A percentile compares a stretch with the other conserved stretches of the same genome.
Evolutionary conservation across 2,797 vertebrate genomes (phyloP).

Genomic region (Columba guinea): DNA sequence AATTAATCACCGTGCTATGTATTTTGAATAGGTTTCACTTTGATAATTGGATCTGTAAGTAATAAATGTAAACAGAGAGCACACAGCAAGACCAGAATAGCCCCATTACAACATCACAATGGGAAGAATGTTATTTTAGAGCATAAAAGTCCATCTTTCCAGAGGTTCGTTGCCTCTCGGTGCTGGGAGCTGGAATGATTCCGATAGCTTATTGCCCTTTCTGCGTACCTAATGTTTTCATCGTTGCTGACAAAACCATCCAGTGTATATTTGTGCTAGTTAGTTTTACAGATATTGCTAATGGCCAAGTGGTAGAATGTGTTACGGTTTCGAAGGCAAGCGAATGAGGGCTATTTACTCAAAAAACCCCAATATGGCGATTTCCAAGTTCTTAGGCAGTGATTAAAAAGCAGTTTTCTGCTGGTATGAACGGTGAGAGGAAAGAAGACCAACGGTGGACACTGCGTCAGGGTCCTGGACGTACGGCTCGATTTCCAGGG

Average conservation of each 20-base stretch:
- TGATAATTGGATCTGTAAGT: neutral
- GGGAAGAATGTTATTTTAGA: slow-evolving; percentile 27
- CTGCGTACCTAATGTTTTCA: neutral
- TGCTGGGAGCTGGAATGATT: neutral
- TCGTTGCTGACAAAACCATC: slow-evolving; percentile 35
- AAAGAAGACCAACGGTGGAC: neutral
- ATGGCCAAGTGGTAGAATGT: neutral
- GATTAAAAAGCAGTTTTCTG: neutral
- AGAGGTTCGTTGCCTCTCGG: neutral
- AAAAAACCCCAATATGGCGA: neutral
- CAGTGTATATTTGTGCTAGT: slow-evolving; percentile 51
- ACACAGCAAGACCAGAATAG: neutral
- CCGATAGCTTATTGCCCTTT: neutral
- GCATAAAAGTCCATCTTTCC: neutral
- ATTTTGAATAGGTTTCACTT: neutral
- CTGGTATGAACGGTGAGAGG: neutral
- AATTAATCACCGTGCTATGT: neutral
- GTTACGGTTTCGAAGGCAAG: neutral
- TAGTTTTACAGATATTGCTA: neutral
- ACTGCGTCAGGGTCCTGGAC: neutral
- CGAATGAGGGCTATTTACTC: neutral
- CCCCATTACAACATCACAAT: neutral
- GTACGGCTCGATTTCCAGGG: neutral
- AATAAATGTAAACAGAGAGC: slow-evolving; percentile 38
- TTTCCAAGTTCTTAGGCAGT: slow-evolving; percentile 1